These are phyloP conservation scores for Bombylius major DNA, from an alignment of 2,888 invertebrate species.

Conservation along the genomic window DNA sequence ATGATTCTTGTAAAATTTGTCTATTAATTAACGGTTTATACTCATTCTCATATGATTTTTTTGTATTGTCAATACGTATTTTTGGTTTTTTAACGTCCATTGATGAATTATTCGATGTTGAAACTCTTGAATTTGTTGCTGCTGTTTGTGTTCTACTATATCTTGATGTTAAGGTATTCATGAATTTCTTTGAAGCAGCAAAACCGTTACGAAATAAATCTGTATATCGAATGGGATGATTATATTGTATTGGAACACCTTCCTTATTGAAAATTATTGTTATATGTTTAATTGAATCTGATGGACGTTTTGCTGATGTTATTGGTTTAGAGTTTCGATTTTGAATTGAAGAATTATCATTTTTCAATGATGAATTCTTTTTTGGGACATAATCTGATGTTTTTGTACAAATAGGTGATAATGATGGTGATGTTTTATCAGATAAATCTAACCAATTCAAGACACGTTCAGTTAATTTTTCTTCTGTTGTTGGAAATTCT, in stretches of 20 bases:
- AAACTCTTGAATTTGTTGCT: neutral
- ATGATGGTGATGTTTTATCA: slow-evolving; percentile 38
- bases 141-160: neutral
- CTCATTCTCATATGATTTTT: slow-evolving; percentile 15
- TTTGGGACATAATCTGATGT: neutral
- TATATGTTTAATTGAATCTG: slow-evolving; percentile 29
- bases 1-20: slow-evolving; percentile 18
- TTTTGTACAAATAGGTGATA: slow-evolving; percentile 5
- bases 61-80: neutral
- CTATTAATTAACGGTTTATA: slow-evolving; percentile 18
- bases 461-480: slow-evolving; percentile 54
- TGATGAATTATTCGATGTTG: neutral
- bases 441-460: slow-evolving; percentile 69
- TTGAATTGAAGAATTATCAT: neutral
- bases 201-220: slow-evolving; percentile 23
- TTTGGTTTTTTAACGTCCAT: neutral
- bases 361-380: neutral
- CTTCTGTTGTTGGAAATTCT: slow-evolving; percentile 21
- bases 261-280: slow-evolving; percentile 34
- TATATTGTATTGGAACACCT: slow-evolving; percentile 30
- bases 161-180: neutral
- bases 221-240: slow-evolving; percentile 29
- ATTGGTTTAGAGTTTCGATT: neutral
- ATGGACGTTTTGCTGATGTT: slow-evolving; percentile 2
- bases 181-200: slow-evolving; percentile 5